Conservation (phyloP, 2,888 invertebrate species). For the Drosophila falleni region DNA sequence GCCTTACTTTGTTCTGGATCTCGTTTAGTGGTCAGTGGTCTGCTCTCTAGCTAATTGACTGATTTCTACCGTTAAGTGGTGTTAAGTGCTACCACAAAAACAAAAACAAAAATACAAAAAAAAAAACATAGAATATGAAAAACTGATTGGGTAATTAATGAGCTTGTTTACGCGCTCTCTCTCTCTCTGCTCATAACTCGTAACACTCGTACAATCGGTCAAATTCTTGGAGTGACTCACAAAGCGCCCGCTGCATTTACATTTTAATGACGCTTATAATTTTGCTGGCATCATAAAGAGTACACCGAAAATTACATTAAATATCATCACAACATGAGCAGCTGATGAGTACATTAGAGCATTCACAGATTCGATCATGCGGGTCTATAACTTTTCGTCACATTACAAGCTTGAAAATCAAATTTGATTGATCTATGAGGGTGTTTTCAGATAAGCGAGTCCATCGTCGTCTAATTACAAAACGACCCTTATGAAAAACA, state of each 20-base stretch:
- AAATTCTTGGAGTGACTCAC: constrained; percentile 19
- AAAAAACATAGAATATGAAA: constrained; percentile 14
- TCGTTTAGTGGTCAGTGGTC: constrained; percentile 24
- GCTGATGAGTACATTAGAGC: constrained; percentile 44
- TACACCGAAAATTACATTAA: constrained; percentile 33
- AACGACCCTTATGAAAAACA: constrained; percentile 21
- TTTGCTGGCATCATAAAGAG: constrained; percentile 65
- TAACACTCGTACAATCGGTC: background rate
- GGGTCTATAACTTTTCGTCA: constrained; percentile 53
- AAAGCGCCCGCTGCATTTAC: constrained; percentile 33
- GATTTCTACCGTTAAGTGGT: constrained; percentile 62
- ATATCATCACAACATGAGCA: constrained; percentile 43
- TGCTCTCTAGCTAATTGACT: constrained; percentile 46
- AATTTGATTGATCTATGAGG: constrained; percentile 57
- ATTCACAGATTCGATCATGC: constrained; percentile 44
- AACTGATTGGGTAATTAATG: constrained; percentile 43
- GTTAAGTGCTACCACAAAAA: constrained; percentile 52
- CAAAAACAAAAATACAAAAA: constrained; percentile 13
- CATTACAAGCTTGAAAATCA: constrained; percentile 27
- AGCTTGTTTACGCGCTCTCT: constrained; percentile 8
- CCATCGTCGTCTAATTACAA: constrained; percentile 1
- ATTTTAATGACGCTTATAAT: constrained; percentile 28
- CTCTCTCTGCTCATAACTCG: background rate
- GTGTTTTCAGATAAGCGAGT: constrained; percentile 20
- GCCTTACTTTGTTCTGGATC: constrained; percentile 17